A percentile compares a stretch with the other conserved stretches of the same genome.
These are phyloP conservation scores for Lophura nycthemera DNA, from an alignment of 2,113 vertebrate species.

Conservation along the genomic window DNA sequence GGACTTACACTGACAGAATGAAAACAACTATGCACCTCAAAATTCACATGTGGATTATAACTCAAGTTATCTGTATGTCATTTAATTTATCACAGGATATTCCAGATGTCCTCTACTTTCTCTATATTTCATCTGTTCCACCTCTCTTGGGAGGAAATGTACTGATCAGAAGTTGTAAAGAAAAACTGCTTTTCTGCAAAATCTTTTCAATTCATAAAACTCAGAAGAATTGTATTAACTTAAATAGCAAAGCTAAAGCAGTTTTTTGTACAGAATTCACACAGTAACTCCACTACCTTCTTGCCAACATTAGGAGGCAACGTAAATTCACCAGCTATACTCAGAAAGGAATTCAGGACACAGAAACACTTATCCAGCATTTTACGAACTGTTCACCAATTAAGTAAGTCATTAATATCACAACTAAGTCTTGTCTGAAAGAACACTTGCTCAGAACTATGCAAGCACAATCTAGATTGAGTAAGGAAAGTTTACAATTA, in stretches of 20 bases:
- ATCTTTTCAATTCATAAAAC: not conserved
- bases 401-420: not conserved
- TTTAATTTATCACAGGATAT: not conserved
- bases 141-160: not conserved
- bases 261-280: not conserved
- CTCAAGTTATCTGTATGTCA: not conserved
- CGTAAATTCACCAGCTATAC: not conserved
- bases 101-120: not conserved
- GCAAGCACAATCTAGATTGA: not conserved
- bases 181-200: not conserved
- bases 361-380: not conserved
- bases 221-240: not conserved
- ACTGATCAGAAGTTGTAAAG: not conserved
- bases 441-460: not conserved
- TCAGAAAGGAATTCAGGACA: accelerated
- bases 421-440: not conserved
- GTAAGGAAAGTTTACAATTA: not conserved
- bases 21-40: not conserved
- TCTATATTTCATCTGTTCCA: not conserved
- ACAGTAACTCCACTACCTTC: not conserved
- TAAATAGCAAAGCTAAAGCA: not conserved
- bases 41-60: not conserved
- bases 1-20: not conserved
- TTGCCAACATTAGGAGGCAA: not conserved
- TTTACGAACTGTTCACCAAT: not conserved